Conservation (phyloP, 2,888 invertebrate species). For the Andrena praecox region DNA sequence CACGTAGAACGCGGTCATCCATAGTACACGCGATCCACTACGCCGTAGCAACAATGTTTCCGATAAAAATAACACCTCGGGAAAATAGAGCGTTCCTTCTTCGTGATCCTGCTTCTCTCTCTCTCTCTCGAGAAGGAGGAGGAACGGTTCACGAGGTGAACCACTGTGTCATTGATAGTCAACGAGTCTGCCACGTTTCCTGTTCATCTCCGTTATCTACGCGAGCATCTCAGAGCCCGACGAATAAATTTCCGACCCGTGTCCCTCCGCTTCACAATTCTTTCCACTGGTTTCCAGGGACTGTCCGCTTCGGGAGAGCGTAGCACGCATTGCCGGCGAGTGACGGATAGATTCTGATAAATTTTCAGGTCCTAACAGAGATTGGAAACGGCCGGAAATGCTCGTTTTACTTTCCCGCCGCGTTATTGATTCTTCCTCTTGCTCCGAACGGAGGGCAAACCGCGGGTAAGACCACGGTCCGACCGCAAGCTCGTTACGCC, state of each 20-base stretch:
- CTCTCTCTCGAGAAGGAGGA: too few species aligned
- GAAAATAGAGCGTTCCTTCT: neutral
- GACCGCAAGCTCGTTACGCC: constrained; percentile 79
- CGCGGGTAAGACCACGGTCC: constrained; percentile 58
- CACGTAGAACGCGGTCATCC: neutral
- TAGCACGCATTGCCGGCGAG: neutral
- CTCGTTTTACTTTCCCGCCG: constrained; percentile 33
- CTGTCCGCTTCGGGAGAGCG: constrained; percentile 16
- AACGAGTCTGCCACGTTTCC: constrained; percentile 80
- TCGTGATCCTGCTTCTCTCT: neutral
- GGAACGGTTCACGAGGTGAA: constrained; percentile 16
- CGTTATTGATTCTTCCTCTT: constrained; percentile 52
- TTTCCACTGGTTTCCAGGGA: constrained; percentile 22
- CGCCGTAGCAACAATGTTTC: constrained; percentile 5
- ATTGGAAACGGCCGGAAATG: constrained; percentile 17
- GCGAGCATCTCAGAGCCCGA: constrained; percentile 79
- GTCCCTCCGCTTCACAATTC: constrained; percentile 43
- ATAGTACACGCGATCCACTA: constrained; percentile 2
- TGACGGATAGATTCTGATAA: constrained; percentile 3
- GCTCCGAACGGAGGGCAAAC: constrained; percentile 30
- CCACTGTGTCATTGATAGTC: constrained; percentile 81
- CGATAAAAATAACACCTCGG: constrained; percentile 34
- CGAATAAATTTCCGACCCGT: constrained; percentile 78
- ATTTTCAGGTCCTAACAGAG: constrained; percentile 31
- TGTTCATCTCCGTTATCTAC: constrained; percentile 80